Percentiles rank a stretch among this genome's conserved stretches.
These are phyloP conservation scores for Cyrtorhinus lividipennis DNA, from an alignment of 1,140 invertebrate species.

Conservation along the genomic window DNA sequence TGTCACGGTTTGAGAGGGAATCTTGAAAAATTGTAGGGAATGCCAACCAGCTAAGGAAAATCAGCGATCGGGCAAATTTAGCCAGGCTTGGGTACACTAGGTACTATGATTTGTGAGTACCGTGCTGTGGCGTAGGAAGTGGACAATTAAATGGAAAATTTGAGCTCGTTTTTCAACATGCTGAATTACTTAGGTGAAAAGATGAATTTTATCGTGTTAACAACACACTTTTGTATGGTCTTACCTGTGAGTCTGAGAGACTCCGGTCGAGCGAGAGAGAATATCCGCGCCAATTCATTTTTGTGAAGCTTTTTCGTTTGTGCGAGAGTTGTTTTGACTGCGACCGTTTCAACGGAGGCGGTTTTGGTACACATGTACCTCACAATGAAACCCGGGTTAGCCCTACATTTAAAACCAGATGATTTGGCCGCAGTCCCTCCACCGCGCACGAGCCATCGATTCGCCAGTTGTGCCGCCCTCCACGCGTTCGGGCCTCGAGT, in stretches of 20 bases:
- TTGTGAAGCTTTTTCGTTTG: neutral
- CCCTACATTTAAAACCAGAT: neutral
- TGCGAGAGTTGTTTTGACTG: neutral
- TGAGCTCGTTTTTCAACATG: too few species aligned
- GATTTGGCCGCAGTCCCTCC: neutral
- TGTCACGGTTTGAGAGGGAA: too few species aligned
- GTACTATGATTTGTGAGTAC: too few species aligned
- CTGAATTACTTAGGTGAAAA: too few species aligned
- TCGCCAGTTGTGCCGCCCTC: neutral
- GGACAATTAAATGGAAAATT: too few species aligned
- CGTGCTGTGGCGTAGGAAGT: too few species aligned
- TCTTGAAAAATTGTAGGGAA: too few species aligned
- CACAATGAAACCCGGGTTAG: neutral
- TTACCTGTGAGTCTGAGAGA: constrained; percentile 4
- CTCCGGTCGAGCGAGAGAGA: constrained; percentile 11
- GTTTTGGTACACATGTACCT: neutral
- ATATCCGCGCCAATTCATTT: neutral
- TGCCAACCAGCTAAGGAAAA: too few species aligned
- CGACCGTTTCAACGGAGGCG: neutral
- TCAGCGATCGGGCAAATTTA: too few species aligned
- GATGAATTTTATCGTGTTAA: too few species aligned
- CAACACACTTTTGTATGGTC: too few species aligned
- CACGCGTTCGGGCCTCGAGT: neutral
- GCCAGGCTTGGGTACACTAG: too few species aligned
- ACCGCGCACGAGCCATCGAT: neutral